A percentile compares a stretch with the other conserved stretches of the same genome.
Evolutionary conservation across 2,888 invertebrate genomes (phyloP).

Genomic region (Plebejus melissa): DNA sequence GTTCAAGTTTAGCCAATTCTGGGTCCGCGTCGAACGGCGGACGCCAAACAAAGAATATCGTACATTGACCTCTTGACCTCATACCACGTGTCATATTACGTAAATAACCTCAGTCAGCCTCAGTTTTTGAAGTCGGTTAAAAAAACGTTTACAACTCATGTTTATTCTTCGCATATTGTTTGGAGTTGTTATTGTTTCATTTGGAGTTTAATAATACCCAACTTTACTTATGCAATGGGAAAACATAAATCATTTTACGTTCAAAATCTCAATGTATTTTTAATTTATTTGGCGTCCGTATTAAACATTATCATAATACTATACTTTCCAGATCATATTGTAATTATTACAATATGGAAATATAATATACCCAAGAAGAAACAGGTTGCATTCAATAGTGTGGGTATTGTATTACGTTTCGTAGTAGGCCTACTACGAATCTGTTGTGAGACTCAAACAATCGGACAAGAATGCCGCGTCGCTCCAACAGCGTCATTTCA

Average conservation of each 20-base stretch:
- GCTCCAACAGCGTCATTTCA: too few relatives aligned
- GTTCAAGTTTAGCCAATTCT: not conserved
- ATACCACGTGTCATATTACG: not conserved
- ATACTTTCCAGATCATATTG: constrained; percentile 1
- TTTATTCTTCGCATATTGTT: not conserved
- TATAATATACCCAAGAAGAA: not conserved
- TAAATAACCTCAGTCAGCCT: not conserved
- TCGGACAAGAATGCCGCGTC: too few relatives aligned
- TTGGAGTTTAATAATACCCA: too few relatives aligned
- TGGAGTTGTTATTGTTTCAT: too few relatives aligned
- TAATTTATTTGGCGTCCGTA: not conserved
- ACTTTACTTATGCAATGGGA: too few relatives aligned
- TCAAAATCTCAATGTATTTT: not conserved
- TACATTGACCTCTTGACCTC: constrained; percentile 1
- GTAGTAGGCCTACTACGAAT: too few relatives aligned
- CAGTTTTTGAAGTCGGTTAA: too few relatives aligned
- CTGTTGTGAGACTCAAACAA: too few relatives aligned
- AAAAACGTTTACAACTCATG: not conserved
- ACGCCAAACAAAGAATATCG: not conserved
- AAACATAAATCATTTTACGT: too few relatives aligned
- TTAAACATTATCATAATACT: not conserved
- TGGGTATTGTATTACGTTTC: not conserved
- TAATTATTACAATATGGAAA: not conserved
- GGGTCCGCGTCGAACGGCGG: not conserved
- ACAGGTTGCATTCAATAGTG: not conserved